A percentile compares a stretch with the other conserved stretches of the same genome.
These are phyloP conservation scores for Acheta domesticus DNA, from an alignment of 2,888 invertebrate species.

Conservation along the genomic window DNA sequence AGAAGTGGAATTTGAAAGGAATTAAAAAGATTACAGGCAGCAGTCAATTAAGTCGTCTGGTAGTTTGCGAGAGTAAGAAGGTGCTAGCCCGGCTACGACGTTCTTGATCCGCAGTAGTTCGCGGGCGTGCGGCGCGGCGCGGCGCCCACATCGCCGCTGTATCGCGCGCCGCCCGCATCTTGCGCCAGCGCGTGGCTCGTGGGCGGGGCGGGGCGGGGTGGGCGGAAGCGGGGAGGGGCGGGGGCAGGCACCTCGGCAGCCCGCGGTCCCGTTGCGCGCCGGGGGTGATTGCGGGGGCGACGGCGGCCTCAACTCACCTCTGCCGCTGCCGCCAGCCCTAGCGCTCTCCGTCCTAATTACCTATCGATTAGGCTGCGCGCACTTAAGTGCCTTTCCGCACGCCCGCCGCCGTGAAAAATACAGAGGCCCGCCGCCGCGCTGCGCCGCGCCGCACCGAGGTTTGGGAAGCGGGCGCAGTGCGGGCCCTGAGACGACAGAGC, in stretches of 20 bases:
- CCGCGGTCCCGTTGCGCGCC: background rate
- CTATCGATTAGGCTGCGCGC: constrained; percentile 1
- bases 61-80: too few species aligned
- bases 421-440: background rate
- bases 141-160: background rate
- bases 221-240: background rate
- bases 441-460: constrained; percentile 1
- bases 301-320: too few species aligned
- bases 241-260: background rate
- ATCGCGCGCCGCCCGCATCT: constrained; percentile 6
- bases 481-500: background rate
- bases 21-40: too few species aligned
- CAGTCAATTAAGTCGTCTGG: too few species aligned
- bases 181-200: background rate
- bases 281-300: too few species aligned
- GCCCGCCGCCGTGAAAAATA: constrained; percentile 10
- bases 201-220: background rate
- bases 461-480: constrained; percentile 1
- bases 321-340: too few species aligned
- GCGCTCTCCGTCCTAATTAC: background rate
- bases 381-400: constrained; percentile 18
- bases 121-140: background rate
- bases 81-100: too few species aligned
- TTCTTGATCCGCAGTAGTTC: background rate
- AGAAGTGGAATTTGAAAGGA: too few species aligned